These are phyloP conservation scores for Dasypogon diadema DNA, from an alignment of 2,888 invertebrate species.

Conservation along the genomic window DNA sequence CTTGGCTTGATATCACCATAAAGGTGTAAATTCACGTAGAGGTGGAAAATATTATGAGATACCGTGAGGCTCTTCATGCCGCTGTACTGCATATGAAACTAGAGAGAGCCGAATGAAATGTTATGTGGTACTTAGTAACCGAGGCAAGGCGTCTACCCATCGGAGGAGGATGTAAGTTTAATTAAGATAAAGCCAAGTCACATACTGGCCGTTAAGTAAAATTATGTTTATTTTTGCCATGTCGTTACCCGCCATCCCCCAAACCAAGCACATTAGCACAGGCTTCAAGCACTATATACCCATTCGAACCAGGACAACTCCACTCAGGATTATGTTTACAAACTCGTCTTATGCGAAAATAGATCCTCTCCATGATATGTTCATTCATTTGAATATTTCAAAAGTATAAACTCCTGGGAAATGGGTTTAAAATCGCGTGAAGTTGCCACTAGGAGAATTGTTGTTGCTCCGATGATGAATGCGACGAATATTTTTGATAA, in stretches of 20 bases:
- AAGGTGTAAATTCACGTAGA: conserved; percentile 33
- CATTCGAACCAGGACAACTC: conserved; percentile 27
- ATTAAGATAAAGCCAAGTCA: conserved; percentile 55
- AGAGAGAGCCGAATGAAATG: neutral
- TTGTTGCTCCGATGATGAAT: conserved; percentile 48
- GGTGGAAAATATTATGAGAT: conserved; percentile 33
- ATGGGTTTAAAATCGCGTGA: conserved; percentile 26
- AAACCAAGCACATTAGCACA: conserved; percentile 25
- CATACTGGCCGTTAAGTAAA: conserved; percentile 54
- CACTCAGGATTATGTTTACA: conserved; percentile 46
- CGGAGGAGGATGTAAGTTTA: conserved; percentile 50
- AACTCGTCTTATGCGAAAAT: conserved; percentile 39
- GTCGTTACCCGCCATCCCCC: conserved; percentile 20
- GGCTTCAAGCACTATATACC: neutral
- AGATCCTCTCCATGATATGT: conserved; percentile 41
- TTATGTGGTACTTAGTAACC: neutral
- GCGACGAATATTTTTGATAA: conserved; percentile 52
- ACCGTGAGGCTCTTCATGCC: neutral
- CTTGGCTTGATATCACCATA: conserved; percentile 26
- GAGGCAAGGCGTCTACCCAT: neutral
- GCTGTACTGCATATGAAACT: neutral
- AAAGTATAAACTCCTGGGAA: neutral
- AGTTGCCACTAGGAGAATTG: conserved; percentile 8
- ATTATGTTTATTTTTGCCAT: conserved; percentile 54
- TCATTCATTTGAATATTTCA: conserved; percentile 45